Conservation (phyloP, 1,140 invertebrate species). For the Drosophila obscura region DNA sequence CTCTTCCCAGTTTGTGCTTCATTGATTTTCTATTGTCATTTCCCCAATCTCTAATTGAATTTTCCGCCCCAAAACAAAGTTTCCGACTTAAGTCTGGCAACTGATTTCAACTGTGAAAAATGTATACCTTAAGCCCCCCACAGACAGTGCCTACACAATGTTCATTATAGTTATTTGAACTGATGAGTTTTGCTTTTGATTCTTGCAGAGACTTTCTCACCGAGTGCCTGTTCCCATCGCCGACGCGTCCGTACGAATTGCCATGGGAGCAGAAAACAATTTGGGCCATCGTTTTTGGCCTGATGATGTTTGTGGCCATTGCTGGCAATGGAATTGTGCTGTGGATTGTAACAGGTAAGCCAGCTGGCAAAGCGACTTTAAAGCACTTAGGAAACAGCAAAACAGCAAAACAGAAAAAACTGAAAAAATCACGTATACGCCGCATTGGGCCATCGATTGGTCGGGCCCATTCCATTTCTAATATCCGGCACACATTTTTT, state of each 20-base stretch:
- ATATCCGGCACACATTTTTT: conserved; percentile 46
- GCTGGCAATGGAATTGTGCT: conserved; percentile 94
- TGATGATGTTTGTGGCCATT: conserved; percentile 91
- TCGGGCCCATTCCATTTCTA: conserved; percentile 8
- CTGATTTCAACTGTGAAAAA: conserved; percentile 3
- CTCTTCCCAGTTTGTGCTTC: conserved; percentile 38
- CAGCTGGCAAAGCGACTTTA: conserved; percentile 17
- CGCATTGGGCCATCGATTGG: neutral
- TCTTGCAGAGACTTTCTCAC: conserved; percentile 79
- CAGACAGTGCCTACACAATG: too few species aligned
- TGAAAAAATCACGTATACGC: conserved; percentile 54
- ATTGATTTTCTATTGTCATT: conserved; percentile 67
- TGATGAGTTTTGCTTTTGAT: conserved; percentile 4
- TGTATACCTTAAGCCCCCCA: neutral
- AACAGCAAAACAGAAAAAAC: neutral
- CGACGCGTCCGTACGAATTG: conserved; percentile 80
- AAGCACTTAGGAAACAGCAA: conserved; percentile 9
- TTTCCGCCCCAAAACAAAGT: conserved; percentile 16
- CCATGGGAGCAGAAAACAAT: conserved; percentile 85
- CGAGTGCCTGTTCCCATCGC: conserved; percentile 82
- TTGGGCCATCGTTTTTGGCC: conserved; percentile 89
- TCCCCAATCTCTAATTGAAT: conserved; percentile 30
- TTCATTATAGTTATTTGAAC: neutral
- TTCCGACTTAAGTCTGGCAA: conserved; percentile 16
- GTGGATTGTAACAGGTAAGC: conserved; percentile 93